Conservation (phyloP, 2,113 vertebrate species). For the Crotalus tigris region DNA sequence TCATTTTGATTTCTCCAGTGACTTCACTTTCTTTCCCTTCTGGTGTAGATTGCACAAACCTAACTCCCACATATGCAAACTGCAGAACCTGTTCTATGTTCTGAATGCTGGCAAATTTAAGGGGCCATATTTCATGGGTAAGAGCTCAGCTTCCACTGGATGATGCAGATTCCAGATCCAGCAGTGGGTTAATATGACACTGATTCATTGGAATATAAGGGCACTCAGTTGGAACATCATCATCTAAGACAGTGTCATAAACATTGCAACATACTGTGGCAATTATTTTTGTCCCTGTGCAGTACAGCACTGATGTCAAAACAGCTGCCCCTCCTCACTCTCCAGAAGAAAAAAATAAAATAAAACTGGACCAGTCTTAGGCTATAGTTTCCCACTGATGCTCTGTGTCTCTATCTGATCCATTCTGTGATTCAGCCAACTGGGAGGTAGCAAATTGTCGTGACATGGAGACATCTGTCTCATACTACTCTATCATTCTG, state of each 20-base stretch:
- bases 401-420: background rate
- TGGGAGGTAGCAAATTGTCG: background rate
- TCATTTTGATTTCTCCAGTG: background rate
- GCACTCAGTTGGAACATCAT: background rate
- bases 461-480: background rate
- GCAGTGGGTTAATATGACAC: fast-evolving
- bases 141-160: fast-evolving
- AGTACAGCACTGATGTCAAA: constrained; percentile 13
- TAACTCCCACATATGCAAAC: background rate
- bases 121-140: background rate
- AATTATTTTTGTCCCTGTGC: constrained; percentile 40
- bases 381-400: background rate
- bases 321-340: background rate
- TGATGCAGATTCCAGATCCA: fast-evolving
- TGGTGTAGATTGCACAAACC: background rate
- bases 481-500: background rate
- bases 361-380: background rate
- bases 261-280: background rate
- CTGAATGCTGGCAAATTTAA: background rate
- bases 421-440: background rate
- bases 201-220: background rate
- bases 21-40: background rate
- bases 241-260: background rate
- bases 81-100: background rate
- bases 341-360: constrained; percentile 2